These are phyloP conservation scores for Lucifuga dentata DNA, from an alignment of 2,113 vertebrate genomes.

Conservation along the genomic window DNA sequence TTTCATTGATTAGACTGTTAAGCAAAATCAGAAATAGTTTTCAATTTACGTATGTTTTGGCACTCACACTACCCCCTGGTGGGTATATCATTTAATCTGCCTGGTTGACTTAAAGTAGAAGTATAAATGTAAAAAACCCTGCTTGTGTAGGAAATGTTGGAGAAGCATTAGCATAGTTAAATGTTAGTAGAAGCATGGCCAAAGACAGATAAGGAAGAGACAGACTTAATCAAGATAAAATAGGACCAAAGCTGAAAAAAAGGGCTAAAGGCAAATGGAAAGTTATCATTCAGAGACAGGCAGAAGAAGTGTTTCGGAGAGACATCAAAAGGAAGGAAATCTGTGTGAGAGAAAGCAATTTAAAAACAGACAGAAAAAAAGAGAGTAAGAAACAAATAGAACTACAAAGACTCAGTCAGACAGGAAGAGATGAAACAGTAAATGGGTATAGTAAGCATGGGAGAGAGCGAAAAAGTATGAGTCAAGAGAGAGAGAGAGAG, in stretches of 20 bases:
- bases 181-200: no score
- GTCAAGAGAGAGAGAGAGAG: conserved; percentile 50
- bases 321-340: conserved; percentile 12
- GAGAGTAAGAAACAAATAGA: background rate
- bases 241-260: conserved; percentile 1
- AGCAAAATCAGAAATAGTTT: no score
- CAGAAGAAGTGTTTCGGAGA: conserved; percentile 4
- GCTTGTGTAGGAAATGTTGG: no score
- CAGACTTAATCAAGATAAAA: background rate
- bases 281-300: conserved; percentile 21
- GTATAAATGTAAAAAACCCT: no score
- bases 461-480: conserved; percentile 22
- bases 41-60: no score
- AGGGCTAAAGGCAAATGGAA: conserved; percentile 14
- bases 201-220: no score
- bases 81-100: no score
- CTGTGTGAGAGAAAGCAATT: conserved; percentile 4
- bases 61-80: no score
- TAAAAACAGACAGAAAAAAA: conserved; percentile 12
- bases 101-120: no score
- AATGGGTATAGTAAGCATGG: background rate
- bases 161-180: no score
- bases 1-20: no score
- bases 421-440: background rate
- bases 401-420: background rate